Percentiles rank a stretch among this genome's conserved stretches.
Conservation (phyloP, 2,797 vertebrate species). For the Malurus leucopterus region DNA sequence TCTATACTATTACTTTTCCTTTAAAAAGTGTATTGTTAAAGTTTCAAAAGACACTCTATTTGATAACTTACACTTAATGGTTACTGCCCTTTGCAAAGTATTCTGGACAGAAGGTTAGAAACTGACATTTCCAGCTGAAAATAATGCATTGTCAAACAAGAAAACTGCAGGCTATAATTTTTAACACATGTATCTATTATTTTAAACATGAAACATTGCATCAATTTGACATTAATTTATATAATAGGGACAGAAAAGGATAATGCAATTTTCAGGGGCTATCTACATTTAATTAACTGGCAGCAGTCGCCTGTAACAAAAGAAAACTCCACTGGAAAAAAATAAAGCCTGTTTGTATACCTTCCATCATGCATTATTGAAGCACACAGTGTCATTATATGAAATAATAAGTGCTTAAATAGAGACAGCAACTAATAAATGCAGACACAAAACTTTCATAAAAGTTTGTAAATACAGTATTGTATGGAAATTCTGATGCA, state of each 20-base stretch:
- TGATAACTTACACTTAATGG: constrained; percentile 60
- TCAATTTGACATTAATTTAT: constrained; percentile 77
- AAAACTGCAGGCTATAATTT: constrained; percentile 73
- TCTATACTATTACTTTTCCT: background rate
- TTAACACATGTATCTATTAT: constrained; percentile 75
- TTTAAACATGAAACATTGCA: constrained; percentile 72
- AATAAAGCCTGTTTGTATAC: constrained; percentile 62
- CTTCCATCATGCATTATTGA: constrained; percentile 71
- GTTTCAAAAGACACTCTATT: constrained; percentile 55
- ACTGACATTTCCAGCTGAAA: constrained; percentile 67
- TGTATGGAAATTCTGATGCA: constrained; percentile 78
- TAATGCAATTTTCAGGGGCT: constrained; percentile 68
- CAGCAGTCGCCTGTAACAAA: constrained; percentile 63
- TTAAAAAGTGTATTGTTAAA: background rate
- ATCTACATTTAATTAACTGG: constrained; percentile 73
- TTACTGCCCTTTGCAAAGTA: constrained; percentile 49
- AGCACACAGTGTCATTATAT: constrained; percentile 60
- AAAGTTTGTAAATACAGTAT: constrained; percentile 86
- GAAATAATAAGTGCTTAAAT: constrained; percentile 58
- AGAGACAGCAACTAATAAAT: constrained; percentile 64
- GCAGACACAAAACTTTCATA: constrained; percentile 67
- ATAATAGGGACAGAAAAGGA: constrained; percentile 72
- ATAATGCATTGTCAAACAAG: constrained; percentile 71
- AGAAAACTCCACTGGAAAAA: constrained; percentile 49
- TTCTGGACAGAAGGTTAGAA: constrained; percentile 63